Evolutionary conservation across 2,113 vertebrate species (phyloP).

Genomic region (Erythrocercus mccallii): DNA sequence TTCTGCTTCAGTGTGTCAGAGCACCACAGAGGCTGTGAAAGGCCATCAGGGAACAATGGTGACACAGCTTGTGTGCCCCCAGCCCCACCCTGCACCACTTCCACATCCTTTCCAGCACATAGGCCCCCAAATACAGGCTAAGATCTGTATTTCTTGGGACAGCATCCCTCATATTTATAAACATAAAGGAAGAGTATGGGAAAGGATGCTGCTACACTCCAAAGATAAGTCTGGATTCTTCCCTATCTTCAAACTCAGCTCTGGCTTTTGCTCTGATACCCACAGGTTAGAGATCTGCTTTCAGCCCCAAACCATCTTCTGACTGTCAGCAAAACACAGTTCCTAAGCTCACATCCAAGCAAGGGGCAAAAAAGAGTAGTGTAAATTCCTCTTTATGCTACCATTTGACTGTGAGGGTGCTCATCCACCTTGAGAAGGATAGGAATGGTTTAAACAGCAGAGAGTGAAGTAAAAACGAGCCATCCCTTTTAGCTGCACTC

Average conservation of each 20-base stretch:
- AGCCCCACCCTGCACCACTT: fast-evolving
- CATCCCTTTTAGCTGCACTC: background rate
- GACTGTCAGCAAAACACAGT: background rate
- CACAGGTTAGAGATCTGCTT: background rate
- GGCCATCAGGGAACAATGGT: fast-evolving
- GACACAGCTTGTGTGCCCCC: background rate
- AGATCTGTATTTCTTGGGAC: background rate
- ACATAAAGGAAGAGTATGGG: background rate
- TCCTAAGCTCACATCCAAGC: background rate
- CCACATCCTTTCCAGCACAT: background rate
- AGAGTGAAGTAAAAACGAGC: fast-evolving
- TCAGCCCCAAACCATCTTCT: background rate
- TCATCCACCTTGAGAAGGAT: background rate
- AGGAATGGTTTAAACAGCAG: background rate
- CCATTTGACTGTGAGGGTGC: background rate
- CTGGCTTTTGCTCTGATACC: background rate
- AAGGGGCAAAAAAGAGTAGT: background rate
- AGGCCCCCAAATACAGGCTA: background rate
- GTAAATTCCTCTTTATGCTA: background rate
- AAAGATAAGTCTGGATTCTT: background rate
- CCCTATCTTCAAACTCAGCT: background rate
- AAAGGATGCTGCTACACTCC: background rate
- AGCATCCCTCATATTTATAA: background rate
- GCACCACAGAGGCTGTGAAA: background rate
- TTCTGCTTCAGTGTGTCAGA: background rate